Evolutionary conservation across 2,797 vertebrate genomes (phyloP).

Genomic region (Oreonectes daqikongensis): DNA sequence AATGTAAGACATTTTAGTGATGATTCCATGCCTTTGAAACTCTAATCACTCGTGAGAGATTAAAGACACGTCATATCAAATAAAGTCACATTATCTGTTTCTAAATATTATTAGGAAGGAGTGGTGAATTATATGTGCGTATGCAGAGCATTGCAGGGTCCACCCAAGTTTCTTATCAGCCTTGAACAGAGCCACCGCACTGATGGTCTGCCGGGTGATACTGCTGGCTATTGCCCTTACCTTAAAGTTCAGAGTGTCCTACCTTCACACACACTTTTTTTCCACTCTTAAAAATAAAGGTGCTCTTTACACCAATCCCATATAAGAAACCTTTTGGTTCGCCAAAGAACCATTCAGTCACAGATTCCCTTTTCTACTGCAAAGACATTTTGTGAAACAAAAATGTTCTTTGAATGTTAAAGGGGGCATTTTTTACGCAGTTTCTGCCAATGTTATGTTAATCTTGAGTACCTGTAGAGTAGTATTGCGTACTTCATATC

Average conservation of each 20-base stretch:
- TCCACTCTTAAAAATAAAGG: neutral
- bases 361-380: no score
- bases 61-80: neutral
- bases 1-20: neutral
- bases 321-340: no score
- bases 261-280: conserved; percentile 14
- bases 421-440: no score
- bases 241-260: neutral
- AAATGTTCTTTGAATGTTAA: no score
- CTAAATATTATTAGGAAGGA: conserved; percentile 29
- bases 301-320: no score
- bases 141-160: conserved; percentile 48
- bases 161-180: conserved; percentile 64
- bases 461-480: no score
- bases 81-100: conserved; percentile 24
- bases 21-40: neutral
- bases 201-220: conserved; percentile 47
- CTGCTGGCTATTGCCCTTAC: conserved; percentile 17
- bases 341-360: no score
- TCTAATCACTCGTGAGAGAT: neutral
- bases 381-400: no score
- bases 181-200: conserved; percentile 48
- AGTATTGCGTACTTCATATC: no score
- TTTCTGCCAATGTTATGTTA: no score
- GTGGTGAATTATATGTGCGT: conserved; percentile 36